Percentiles rank a stretch among this genome's conserved stretches.
phyloP scores from a whole-genome alignment of 2,888 invertebrate species.

The Parthenolecanium corni region DNA sequence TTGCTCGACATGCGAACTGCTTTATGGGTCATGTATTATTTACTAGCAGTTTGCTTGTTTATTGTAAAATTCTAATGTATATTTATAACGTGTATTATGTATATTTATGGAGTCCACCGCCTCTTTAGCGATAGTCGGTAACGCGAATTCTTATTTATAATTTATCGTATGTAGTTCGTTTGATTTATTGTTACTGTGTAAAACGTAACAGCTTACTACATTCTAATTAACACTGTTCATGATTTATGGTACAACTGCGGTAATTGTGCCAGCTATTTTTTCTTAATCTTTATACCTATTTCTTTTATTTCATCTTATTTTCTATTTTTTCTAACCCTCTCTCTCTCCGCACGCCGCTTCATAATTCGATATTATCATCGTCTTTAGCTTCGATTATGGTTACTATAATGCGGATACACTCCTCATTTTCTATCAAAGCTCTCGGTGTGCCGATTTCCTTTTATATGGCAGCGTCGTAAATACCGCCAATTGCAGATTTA shows the following conservation, averaged over 20 bases:
- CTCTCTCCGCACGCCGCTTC: not conserved
- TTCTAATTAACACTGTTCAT: constrained; percentile 28
- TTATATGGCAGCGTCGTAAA: too few species aligned
- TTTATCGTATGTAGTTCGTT: constrained; percentile 24
- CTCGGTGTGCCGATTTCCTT: too few species aligned
- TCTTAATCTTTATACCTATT: not conserved
- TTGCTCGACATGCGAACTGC: constrained; percentile 26
- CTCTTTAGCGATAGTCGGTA: constrained; percentile 27
- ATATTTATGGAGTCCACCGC: constrained; percentile 28
- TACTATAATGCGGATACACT: not conserved
- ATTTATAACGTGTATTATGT: constrained; percentile 26
- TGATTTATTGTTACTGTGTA: constrained; percentile 25
- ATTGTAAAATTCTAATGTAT: constrained; percentile 28
- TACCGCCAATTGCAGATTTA: too few species aligned
- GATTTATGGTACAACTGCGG: constrained; percentile 19
- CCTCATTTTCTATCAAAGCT: not conserved
- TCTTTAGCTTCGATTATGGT: not conserved
- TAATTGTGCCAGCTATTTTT: constrained; percentile 3
- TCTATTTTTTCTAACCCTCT: not conserved
- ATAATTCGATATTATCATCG: constrained; percentile 8
- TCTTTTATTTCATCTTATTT: not conserved
- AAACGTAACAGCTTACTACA: constrained; percentile 29
- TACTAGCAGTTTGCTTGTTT: constrained; percentile 27
- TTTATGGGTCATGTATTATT: constrained; percentile 29
- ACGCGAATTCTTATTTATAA: constrained; percentile 29